Evolutionary conservation across 1,140 invertebrate genomes (phyloP), one percentile per base, ranked within the genome.

Genomic region (Eubasilissa regina): DNA sequence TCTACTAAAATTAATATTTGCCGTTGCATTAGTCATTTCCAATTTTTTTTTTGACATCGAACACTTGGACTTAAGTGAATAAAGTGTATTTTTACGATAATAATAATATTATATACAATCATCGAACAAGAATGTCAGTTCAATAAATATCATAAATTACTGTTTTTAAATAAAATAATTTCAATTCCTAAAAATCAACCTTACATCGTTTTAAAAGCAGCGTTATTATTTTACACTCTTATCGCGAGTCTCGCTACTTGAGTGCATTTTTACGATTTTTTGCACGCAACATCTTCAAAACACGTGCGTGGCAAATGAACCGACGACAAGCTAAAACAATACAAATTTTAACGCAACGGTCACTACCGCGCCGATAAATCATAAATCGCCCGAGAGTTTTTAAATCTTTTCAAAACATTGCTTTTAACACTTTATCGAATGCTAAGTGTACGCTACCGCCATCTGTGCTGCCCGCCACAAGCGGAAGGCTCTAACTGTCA

Each of bases 1-100:
- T 17, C 7, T 56, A n/a, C n/a, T 56, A 56, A 56, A 56, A n/a
- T 56, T 56, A 56, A 56, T 17, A 56, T 10, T 56, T 56, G 7
- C 13, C 53, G 53, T 35, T 3, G 6, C 6, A 56, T 56, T 15
- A 1, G 53, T 56, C 11, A 56, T 56, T 12, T 56, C 53, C 15
- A 56, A 1, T 15, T 6, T 10, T n/a, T 15, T 17, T 3, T 35
- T 35, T 35, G 25, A 35, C 25, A 35, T 35, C 25, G 1, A n/a
- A 35, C 25, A 35, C 25, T 35, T 35, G 1, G 25, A 1, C 25
- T 35, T 35, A 35, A 35, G 25, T 35, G 25, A 35, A 35, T 3
- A 35, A 35, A 35, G 1, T 6, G 1, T 1, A 3, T 35, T 35
- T 3, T 6, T 35, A 35, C 25, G 6, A 35, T 35, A 35, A 35